A percentile compares a stretch with the other conserved stretches of the same genome.
Evolutionary conservation across 2,113 vertebrate species (phyloP).

Genomic region (Microtus montanus): DNA sequence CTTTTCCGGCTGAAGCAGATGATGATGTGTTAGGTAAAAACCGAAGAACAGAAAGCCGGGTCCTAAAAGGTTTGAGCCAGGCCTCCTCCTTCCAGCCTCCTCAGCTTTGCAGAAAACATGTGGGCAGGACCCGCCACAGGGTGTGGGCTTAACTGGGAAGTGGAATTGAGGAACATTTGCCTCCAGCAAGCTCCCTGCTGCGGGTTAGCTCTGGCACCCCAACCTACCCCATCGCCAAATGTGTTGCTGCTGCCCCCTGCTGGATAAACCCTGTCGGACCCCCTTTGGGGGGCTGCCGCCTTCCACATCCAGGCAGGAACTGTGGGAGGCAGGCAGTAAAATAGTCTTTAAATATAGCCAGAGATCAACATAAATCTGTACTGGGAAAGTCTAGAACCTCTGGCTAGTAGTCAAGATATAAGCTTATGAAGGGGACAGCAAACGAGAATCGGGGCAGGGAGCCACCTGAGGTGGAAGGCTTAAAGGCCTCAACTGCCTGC

Average conservation of each 20-base stretch:
- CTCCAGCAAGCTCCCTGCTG: not conserved
- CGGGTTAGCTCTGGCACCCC: not conserved
- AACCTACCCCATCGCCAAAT: not conserved
- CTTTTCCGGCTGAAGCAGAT: not conserved
- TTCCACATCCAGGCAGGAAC: not conserved
- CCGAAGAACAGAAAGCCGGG: not conserved
- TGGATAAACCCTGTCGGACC: conserved; percentile 18
- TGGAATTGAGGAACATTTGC: conserved; percentile 47
- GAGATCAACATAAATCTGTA: not conserved
- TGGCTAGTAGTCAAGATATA: not conserved
- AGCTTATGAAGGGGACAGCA: not conserved
- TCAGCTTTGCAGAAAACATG: conserved; percentile 1
- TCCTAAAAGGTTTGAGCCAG: not conserved
- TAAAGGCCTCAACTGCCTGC: not conserved
- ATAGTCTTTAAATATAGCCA: not conserved
- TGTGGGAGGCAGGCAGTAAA: not conserved
- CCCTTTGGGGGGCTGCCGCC: not conserved
- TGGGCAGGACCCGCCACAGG: not conserved
- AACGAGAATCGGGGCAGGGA: not conserved
- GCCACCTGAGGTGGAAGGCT: not conserved
- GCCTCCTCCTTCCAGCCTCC: not conserved
- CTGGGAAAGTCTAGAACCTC: not conserved
- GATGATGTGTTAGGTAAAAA: not conserved
- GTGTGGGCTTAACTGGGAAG: conserved; percentile 51
- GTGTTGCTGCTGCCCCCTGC: conserved; percentile 73